Evolutionary conservation across 1,140 invertebrate species (phyloP), one percentile per base, ranked within the genome.

Genomic region (Druon quercuslanigerum): DNA sequence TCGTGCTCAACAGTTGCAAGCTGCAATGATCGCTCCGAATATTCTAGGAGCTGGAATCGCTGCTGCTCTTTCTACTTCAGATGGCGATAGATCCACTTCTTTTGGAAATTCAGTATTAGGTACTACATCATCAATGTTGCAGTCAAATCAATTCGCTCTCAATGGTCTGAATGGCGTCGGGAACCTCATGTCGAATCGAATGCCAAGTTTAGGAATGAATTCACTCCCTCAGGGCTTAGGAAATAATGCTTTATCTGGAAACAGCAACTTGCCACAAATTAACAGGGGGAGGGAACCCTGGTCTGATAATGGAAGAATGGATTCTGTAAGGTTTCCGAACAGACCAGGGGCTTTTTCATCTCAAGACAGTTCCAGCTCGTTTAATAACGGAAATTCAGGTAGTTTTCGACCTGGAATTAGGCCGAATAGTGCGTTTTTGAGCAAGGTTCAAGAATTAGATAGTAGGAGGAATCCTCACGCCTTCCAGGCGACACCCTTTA

Each of bases 391-490:
- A 4, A 80, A 77, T 4, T 56, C 82, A 9, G 81, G 83, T 0
- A 86, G 85, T 50, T 87, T 82, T 16, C 75, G 86, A 6, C 76
- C 76, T 2, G 82, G 57, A 56, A 79, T 75, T 33, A 83, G 73
- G 46, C 17, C 17, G 0, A 73, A n/a, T 13, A 79, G 76, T 57
- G 51, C 72, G 0, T 82, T 82, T 51, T 14, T 78, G 12, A 82
- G 56, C 20, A 78, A 79, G 74, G 80, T 94, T 16, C 93, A 93
- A 73, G 93, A 94, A 71, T 77, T 94, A 3, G 93, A 92, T 11
- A 93, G 93, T 51, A 92, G 93, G 54, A 89, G 93, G 0, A 94
- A 94, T 82, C 93, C 93, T 0, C 92, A 94, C 74, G 93, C 93
- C 0, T 94, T 94, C 71, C 93, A 94, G n/a, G 72, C 88, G 0